Percentiles rank a stretch among this genome's conserved stretches.
Conservation (phyloP, 2,888 invertebrate genomes). For the Synergus gifuensis region DNA sequence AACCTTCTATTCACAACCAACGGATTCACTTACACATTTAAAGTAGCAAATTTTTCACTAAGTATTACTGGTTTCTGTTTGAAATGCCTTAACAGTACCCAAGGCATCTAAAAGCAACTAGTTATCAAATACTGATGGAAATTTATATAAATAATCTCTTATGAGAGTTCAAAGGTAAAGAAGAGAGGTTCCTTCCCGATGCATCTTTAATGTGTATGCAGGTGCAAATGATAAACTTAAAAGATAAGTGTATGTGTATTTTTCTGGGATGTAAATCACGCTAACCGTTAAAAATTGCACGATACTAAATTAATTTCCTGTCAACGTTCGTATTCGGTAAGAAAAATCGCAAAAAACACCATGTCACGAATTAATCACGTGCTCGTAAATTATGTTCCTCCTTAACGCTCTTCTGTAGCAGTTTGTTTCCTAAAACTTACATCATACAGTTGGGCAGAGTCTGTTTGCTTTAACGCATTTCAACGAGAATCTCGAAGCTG, state of each 20-base stretch:
- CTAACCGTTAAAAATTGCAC: conserved; percentile 49
- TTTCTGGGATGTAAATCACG: conserved; percentile 51
- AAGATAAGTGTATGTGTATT: conserved; percentile 7
- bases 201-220: neutral
- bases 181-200: neutral
- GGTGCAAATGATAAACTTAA: conserved; percentile 29
- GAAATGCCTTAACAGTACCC: neutral
- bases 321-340: conserved; percentile 45
- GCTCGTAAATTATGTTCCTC: conserved; percentile 55
- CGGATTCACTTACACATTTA: neutral
- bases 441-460: conserved; percentile 20
- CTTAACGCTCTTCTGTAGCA: conserved; percentile 51
- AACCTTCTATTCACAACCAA: conserved; percentile 1
- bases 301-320: conserved; percentile 54
- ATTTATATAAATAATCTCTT: neutral
- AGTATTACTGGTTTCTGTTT: neutral
- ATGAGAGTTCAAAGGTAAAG: neutral
- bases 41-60: neutral
- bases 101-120: too few species aligned
- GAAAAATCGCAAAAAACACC: conserved; percentile 48
- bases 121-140: too few species aligned
- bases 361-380: conserved; percentile 55
- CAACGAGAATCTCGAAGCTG: conserved; percentile 18
- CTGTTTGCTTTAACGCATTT: conserved; percentile 32
- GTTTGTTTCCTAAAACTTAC: conserved; percentile 36